These are phyloP conservation scores for Petroica traversi DNA, from an alignment of 2,113 vertebrate species.

Conservation along the genomic window DNA sequence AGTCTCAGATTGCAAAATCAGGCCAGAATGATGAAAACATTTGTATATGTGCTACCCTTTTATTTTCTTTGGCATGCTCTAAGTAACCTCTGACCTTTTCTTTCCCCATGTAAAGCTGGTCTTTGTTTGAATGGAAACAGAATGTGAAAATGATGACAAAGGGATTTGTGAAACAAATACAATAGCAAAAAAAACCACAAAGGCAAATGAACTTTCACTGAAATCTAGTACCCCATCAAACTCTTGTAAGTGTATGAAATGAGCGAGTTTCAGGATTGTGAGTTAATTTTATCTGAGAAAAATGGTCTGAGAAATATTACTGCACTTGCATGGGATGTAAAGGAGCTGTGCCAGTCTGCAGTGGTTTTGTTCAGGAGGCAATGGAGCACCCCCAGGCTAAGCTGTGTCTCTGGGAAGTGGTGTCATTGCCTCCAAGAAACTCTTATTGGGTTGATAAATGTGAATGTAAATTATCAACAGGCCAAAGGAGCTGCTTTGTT, in stretches of 20 bases:
- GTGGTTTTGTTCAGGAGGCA: not conserved
- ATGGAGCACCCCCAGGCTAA: not conserved
- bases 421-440: not conserved
- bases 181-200: not conserved
- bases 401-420: not conserved
- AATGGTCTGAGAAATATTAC: not conserved
- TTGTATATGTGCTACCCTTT: conserved; percentile 63
- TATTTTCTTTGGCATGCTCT: conserved; percentile 61
- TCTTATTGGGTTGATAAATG: not conserved
- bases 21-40: conserved; percentile 65
- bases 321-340: not conserved
- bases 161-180: conserved; percentile 46
- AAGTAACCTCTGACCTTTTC: conserved; percentile 39
- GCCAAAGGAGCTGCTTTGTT: not conserved
- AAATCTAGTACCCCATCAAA: not conserved
- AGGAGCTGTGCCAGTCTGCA: not conserved
- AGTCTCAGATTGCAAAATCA: conserved; percentile 62
- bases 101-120: conserved; percentile 40
- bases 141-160: conserved; percentile 60
- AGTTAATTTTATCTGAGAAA: not conserved
- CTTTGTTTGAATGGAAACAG: conserved; percentile 62
- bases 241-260: not conserved
- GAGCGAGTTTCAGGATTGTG: not conserved
- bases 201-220: conserved; percentile 52
- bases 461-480: not conserved